Evolutionary conservation across 1,140 invertebrate species (phyloP).

Genomic region (Atta cephalotes): DNA sequence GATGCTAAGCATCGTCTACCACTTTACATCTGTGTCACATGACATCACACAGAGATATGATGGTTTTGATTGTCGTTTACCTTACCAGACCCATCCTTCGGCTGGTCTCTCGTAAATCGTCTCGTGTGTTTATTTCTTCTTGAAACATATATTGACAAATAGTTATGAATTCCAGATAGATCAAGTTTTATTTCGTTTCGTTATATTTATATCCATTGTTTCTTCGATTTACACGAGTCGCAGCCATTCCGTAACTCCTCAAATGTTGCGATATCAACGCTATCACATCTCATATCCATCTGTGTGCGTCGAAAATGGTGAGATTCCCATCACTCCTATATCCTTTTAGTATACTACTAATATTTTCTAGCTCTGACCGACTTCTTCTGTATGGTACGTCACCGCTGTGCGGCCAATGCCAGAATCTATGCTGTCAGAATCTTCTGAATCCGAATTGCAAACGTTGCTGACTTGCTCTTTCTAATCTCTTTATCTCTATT

Average conservation of each 20-base stretch:
- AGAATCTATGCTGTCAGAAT: constrained; percentile 82
- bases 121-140: not conserved
- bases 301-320: constrained; percentile 86
- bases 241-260: constrained; percentile 72
- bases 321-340: constrained; percentile 85
- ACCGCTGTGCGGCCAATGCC: constrained; percentile 82
- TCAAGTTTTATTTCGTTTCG: not conserved
- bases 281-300: constrained; percentile 86
- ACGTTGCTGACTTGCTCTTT: constrained; percentile 75
- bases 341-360: constrained; percentile 84
- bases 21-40: constrained; percentile 85
- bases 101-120: constrained; percentile 76
- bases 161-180: not conserved
- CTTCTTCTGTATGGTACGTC: constrained; percentile 82
- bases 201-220: constrained; percentile 16
- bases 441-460: constrained; percentile 80
- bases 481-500: constrained; percentile 44
- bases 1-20: constrained; percentile 84
- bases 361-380: constrained; percentile 85
- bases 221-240: constrained; percentile 73
- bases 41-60: constrained; percentile 86
- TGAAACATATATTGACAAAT: not conserved
- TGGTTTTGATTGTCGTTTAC: constrained; percentile 85
- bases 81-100: constrained; percentile 77
- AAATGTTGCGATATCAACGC: constrained; percentile 84